Conservation (phyloP, 2,797 vertebrate genomes). For the Parauchenoglanis punctatus region DNA sequence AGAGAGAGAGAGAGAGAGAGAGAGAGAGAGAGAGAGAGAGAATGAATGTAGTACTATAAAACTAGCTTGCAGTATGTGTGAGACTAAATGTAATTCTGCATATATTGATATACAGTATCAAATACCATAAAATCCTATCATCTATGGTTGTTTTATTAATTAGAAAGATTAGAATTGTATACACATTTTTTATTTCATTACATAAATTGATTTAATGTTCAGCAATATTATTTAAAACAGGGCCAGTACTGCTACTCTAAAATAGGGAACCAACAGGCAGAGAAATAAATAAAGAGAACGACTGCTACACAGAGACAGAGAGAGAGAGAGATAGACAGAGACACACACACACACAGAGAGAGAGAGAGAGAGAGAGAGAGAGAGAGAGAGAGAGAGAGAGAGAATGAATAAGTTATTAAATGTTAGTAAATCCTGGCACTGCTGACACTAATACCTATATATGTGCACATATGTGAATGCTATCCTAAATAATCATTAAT, state of each 20-base stretch:
- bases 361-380: too few relatives aligned
- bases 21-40: not conserved
- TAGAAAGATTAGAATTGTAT: not conserved
- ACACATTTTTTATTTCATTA: not conserved
- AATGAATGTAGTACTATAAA: too few relatives aligned
- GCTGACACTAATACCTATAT: not conserved
- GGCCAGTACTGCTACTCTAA: not conserved
- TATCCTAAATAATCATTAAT: constrained; percentile 3
- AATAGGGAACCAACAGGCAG: not conserved
- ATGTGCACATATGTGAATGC: not conserved
- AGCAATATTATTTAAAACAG: not conserved
- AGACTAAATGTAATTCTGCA: too few relatives aligned
- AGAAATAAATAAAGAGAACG: not conserved
- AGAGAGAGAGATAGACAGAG: constrained; percentile 1
- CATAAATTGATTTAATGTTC: not conserved
- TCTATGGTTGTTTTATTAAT: too few relatives aligned
- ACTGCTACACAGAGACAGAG: not conserved
- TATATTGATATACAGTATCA: not conserved
- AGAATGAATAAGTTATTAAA: not conserved
- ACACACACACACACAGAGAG: not conserved
- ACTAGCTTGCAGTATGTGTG: too few relatives aligned
- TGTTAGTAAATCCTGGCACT: not conserved
- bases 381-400: too few relatives aligned
- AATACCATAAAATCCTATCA: too few relatives aligned
- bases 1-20: not conserved